Evolutionary conservation across 2,888 invertebrate species (phyloP), one percentile per base, ranked within the genome.

Genomic region (Saturnia japonica): DNA sequence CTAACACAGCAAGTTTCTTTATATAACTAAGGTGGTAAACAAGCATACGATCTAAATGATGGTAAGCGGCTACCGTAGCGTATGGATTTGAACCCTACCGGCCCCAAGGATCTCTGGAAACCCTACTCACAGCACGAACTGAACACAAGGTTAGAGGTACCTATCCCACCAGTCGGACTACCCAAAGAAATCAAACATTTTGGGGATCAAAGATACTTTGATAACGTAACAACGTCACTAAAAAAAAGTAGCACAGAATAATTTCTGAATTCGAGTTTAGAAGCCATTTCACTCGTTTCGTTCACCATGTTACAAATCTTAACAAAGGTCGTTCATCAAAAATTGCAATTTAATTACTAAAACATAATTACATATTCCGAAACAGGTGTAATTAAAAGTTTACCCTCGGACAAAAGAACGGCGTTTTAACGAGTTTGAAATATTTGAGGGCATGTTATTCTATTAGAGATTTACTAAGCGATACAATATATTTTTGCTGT

Each of bases 341-440:
- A 43, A 45, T 40, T n/a, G 66, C 9, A 45, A 67, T 42, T 70
- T 70, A 67, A 70, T 70, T 67, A 67, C 54, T 57, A 70, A 64
- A 57, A 67, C 42, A 9, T 57, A 67, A 70, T 70, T 67, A 60
- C 14, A 47, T 66, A 25, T 54, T 64, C 51, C 11, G 34, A 28
- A 66, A 54, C 67, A 67, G 67, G 28, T 67, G 16, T 70, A 67
- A 70, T 70, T 70, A 70, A 70, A 70, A 70, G 70, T 70, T 67
- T 6, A 1, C 34, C 64, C 19, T 51, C 54, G 19, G 28, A 70
- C 57, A n/a, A 67, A 67, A 54, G 57, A 57, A 67, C 16, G 19
- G 51, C 45, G 54, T 67, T 47, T 62, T 47, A 66, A 42, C 66
- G 54, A 42, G 54, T 57, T 60, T 57, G 11, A 67, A 43, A 25